Evolutionary conservation across 1,140 invertebrate genomes (phyloP).

Genomic region (Probaryconus sp.): DNA sequence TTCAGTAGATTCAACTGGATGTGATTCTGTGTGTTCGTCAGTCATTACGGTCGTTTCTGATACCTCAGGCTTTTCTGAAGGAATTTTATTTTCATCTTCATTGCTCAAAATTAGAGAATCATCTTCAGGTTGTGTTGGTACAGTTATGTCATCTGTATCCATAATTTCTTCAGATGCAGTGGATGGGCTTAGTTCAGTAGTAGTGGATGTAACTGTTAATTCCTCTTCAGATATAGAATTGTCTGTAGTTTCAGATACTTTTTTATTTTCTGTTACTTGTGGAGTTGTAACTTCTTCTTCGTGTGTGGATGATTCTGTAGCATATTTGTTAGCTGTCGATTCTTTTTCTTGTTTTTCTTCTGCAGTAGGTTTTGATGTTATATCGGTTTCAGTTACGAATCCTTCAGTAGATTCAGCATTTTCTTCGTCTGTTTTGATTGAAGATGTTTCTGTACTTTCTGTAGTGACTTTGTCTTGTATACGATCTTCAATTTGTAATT

Average conservation of each 20-base stretch:
- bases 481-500: too few species aligned
- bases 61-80: slow-evolving; percentile 33
- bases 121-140: slow-evolving; percentile 8
- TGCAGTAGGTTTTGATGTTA: background rate
- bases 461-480: too few species aligned
- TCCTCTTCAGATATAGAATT: slow-evolving; percentile 26
- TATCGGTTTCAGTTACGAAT: slow-evolving; percentile 14
- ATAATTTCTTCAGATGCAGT: slow-evolving; percentile 18
- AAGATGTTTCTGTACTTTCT: too few species aligned
- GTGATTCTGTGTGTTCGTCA: slow-evolving; percentile 30
- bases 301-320: slow-evolving; percentile 8
- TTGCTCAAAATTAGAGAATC: background rate
- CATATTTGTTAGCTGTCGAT: background rate
- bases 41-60: too few species aligned
- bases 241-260: slow-evolving; percentile 34
- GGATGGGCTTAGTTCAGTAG: slow-evolving; percentile 8
- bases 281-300: slow-evolving; percentile 12
- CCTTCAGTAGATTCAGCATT: slow-evolving; percentile 20
- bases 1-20: slow-evolving; percentile 31
- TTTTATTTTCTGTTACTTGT: slow-evolving; percentile 19
- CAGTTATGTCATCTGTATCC: too few species aligned
- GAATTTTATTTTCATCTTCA: slow-evolving; percentile 11
- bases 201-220: slow-evolving; percentile 9
- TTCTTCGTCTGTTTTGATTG: background rate
- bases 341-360: background rate